These are phyloP conservation scores for Agelaius tricolor DNA, from an alignment of 2,113 vertebrate species.

Conservation along the genomic window DNA sequence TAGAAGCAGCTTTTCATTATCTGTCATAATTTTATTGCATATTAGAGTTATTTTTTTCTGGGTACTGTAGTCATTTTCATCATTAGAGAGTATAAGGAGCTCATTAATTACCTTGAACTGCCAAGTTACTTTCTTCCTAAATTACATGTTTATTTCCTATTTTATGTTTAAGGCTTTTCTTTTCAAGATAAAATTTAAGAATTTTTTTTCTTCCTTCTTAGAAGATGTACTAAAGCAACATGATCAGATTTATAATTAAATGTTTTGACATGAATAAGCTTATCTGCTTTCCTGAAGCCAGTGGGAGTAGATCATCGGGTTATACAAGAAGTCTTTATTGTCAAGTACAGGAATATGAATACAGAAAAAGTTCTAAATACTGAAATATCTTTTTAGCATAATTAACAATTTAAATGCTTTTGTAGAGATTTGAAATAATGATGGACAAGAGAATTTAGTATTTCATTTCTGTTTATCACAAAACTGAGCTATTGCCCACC, in stretches of 20 bases:
- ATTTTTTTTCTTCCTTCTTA: not conserved
- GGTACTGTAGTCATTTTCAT: constrained; percentile 37
- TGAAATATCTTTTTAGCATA: constrained; percentile 20
- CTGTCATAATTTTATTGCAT: constrained; percentile 60
- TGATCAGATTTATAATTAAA: constrained; percentile 69
- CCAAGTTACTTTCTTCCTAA: constrained; percentile 65
- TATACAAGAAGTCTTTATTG: constrained; percentile 30
- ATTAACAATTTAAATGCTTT: constrained; percentile 25
- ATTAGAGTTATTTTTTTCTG: constrained; percentile 40
- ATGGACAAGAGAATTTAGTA: not conserved
- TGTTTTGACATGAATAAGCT: constrained; percentile 60
- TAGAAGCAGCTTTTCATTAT: constrained; percentile 60
- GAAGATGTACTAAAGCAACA: constrained; percentile 55
- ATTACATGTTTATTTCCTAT: constrained; percentile 38
- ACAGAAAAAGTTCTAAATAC: not conserved
- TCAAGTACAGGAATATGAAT: not conserved
- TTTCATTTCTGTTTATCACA: not conserved
- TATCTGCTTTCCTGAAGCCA: constrained; percentile 54
- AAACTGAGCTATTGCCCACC: not conserved
- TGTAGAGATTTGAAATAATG: not conserved
- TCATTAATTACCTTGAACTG: constrained; percentile 70
- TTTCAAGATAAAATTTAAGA: constrained; percentile 61
- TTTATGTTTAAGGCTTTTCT: constrained; percentile 56
- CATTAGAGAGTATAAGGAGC: constrained; percentile 56
- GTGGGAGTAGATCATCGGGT: not conserved